A percentile compares a stretch with the other conserved stretches of the same genome.
Conservation (phyloP, 2,113 vertebrate species). For the Pycnonotus jocosus region DNA sequence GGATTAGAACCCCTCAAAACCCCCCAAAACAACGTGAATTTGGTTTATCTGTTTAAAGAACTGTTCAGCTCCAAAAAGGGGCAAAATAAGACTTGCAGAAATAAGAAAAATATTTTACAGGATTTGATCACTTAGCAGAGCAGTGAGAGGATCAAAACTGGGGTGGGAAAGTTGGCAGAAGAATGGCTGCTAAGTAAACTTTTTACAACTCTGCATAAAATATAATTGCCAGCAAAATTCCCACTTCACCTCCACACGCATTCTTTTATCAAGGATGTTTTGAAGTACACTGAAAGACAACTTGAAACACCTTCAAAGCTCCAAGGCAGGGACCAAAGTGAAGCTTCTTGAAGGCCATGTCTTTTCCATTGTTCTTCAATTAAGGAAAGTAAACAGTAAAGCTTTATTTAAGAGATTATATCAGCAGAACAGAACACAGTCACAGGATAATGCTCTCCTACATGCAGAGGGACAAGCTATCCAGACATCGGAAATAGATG, state of each 20-base stretch:
- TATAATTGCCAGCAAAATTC: not conserved
- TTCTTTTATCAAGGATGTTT: slow-evolving; percentile 27
- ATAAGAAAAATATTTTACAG: not conserved
- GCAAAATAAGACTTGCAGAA: not conserved
- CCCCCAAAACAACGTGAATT: not conserved
- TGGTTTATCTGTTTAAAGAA: not conserved
- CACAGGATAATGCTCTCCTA: slow-evolving; percentile 7
- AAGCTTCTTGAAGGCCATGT: not conserved
- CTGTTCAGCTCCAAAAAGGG: not conserved
- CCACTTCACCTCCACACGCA: not conserved
- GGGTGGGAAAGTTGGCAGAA: not conserved
- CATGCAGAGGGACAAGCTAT: not conserved
- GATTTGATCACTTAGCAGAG: not conserved
- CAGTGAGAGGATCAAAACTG: not conserved
- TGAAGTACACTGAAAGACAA: slow-evolving; percentile 48
- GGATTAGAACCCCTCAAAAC: not conserved
- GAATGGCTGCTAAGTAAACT: not conserved
- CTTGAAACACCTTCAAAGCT: slow-evolving; percentile 51
- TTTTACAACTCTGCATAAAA: not conserved
- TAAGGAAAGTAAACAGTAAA: slow-evolving; percentile 56
- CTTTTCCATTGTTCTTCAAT: slow-evolving; percentile 44
- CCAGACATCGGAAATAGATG: not conserved
- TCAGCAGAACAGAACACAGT: slow-evolving; percentile 23
- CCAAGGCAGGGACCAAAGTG: not conserved
- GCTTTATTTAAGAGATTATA: slow-evolving; percentile 51